phyloP scores from a whole-genome alignment of 2,888 invertebrate genomes.

The Epinotia ramella region DNA sequence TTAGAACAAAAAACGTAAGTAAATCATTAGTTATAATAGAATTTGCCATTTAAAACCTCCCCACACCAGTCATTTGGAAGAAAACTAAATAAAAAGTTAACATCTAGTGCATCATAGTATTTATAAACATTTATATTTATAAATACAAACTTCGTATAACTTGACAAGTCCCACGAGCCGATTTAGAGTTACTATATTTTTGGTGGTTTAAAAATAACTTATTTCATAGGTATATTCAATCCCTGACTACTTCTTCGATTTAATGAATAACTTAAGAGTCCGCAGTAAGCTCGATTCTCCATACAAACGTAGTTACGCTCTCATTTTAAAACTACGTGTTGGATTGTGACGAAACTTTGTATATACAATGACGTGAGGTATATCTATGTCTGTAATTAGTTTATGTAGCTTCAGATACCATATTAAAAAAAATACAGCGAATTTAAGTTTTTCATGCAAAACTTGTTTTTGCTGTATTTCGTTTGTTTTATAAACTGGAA shows the following conservation, averaged over 20 bases:
- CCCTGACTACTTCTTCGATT: not conserved
- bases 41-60: not conserved
- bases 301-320: too few relatives aligned
- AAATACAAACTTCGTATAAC: constrained; percentile 11
- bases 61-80: not conserved
- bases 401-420: too few relatives aligned
- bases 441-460: too few relatives aligned
- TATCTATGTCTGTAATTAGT: too few relatives aligned
- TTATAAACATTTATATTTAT: not conserved
- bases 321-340: too few relatives aligned
- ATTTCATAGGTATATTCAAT: not conserved
- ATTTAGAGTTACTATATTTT: constrained; percentile 10
- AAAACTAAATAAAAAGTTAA: not conserved
- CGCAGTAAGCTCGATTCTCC: too few relatives aligned
- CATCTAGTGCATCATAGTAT: not conserved
- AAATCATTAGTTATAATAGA: not conserved
- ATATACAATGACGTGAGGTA: too few relatives aligned
- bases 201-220: constrained; percentile 16
- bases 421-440: too few relatives aligned
- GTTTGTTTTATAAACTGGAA: too few relatives aligned
- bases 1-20: not conserved
- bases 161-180: not conserved
- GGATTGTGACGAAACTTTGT: too few relatives aligned
- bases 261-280: not conserved
- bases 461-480: too few relatives aligned